Evolutionary conservation across 1,140 invertebrate genomes (phyloP).

Genomic region (Zaprionus ornatus): DNA sequence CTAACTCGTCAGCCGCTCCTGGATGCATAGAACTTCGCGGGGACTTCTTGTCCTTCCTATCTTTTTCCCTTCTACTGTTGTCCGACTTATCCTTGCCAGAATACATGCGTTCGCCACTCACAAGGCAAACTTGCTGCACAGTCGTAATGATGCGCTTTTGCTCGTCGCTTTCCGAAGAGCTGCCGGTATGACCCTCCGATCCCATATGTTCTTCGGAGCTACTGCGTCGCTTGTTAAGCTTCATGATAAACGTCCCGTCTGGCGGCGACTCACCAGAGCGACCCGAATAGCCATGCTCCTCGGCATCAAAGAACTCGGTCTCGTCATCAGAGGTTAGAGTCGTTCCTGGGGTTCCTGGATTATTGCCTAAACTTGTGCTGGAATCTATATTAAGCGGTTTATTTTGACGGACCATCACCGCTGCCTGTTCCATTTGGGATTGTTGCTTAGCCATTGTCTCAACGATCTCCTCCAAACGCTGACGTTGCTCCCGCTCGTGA

Average conservation of each 20-base stretch:
- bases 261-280: constrained; percentile 47
- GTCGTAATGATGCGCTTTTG: constrained; percentile 67
- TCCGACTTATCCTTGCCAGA: constrained; percentile 39
- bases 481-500: constrained; percentile 97
- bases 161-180: constrained; percentile 84
- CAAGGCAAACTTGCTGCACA: constrained; percentile 74
- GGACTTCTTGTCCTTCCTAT: no score
- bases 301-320: constrained; percentile 96
- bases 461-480: constrained; percentile 97
- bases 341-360: constrained; percentile 29
- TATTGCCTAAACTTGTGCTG: constrained; percentile 64
- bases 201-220: constrained; percentile 78
- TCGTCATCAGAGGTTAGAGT: constrained; percentile 92
- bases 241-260: constrained; percentile 87
- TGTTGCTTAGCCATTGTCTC: constrained; percentile 98
- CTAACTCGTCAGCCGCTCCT: constrained; percentile 19
- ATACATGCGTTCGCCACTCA: constrained; percentile 48
- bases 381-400: constrained; percentile 36
- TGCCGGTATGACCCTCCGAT: constrained; percentile 80
- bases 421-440: constrained; percentile 94
- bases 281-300: constrained; percentile 87
- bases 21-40: no score
- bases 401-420: constrained; percentile 85
- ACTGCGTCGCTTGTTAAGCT: constrained; percentile 84
- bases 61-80: no score